Conservation (phyloP, 2,888 invertebrate genomes). For the Panopea generosa region DNA sequence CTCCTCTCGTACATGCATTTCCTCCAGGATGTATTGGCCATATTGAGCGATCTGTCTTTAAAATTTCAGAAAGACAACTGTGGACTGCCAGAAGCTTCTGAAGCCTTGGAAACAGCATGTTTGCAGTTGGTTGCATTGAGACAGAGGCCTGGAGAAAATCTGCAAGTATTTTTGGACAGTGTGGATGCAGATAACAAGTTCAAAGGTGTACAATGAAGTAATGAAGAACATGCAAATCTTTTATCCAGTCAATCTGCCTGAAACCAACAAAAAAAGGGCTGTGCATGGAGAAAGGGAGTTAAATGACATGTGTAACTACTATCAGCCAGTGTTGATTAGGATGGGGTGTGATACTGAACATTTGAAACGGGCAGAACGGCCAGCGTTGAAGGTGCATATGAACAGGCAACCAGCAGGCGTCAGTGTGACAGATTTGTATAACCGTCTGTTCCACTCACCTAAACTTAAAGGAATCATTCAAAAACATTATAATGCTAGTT, state of each 20-base stretch:
- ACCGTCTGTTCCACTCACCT: constrained; percentile 24
- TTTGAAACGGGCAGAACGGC: constrained; percentile 32
- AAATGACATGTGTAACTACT: constrained; percentile 27
- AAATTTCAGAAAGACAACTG: constrained; percentile 52
- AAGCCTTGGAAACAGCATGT: constrained; percentile 50
- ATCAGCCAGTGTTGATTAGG: constrained; percentile 20
- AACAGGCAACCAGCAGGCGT: constrained; percentile 12
- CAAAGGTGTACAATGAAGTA: constrained; percentile 23
- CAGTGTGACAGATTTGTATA: constrained; percentile 11
- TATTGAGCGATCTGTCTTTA: constrained; percentile 44
- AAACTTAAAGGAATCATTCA: constrained; percentile 17
- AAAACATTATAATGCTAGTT: constrained; percentile 33
- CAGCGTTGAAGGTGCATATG: constrained; percentile 33
- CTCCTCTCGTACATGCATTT: constrained; percentile 54
- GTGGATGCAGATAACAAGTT: constrained; percentile 27
- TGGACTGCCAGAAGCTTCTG: constrained; percentile 33
- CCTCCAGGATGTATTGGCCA: constrained; percentile 37
- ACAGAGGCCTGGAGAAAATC: constrained; percentile 32
- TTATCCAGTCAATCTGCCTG: constrained; percentile 50
- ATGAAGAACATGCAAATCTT: constrained; percentile 54
- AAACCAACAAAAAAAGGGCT: constrained; percentile 20
- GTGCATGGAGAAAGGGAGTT: constrained; percentile 22
- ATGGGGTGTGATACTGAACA: constrained; percentile 30
- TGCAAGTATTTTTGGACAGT: constrained; percentile 34
- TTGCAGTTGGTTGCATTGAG: constrained; percentile 39